Evolutionary conservation across 2,113 vertebrate genomes (phyloP).

Genomic region (Arvicanthis niloticus): DNA sequence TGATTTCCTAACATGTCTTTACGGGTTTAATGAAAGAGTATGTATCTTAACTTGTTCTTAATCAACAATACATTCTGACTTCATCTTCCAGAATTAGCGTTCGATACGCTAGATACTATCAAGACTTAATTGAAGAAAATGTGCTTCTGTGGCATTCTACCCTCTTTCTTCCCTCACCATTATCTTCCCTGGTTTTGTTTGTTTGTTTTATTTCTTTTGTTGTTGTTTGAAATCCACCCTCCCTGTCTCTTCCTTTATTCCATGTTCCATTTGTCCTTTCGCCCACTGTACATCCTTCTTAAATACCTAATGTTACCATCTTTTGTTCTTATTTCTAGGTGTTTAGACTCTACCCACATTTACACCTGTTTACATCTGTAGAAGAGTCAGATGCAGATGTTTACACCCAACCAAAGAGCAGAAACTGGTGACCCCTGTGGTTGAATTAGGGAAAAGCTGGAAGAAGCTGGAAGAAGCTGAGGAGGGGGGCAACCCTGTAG

Average conservation of each 20-base stretch:
- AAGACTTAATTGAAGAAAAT: neutral
- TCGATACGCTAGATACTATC: neutral
- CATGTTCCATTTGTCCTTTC: neutral
- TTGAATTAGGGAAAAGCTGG: too few species aligned
- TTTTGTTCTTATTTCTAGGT: neutral
- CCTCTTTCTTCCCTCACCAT: too few species aligned
- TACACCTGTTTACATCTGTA: neutral
- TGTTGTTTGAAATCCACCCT: neutral
- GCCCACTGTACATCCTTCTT: neutral
- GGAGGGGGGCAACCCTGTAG: too few species aligned
- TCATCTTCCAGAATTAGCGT: neutral
- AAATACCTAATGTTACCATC: neutral
- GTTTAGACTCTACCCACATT: neutral
- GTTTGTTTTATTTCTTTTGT: too few species aligned
- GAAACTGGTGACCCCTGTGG: too few species aligned
- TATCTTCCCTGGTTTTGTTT: too few species aligned
- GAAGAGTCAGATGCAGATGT: neutral
- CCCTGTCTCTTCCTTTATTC: neutral
- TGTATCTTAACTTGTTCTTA: conserved; percentile 26
- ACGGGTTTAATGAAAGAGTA: neutral
- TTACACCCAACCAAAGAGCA: too few species aligned
- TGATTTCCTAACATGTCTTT: neutral
- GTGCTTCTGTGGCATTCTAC: neutral
- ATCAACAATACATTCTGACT: conserved; percentile 45
- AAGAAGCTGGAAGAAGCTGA: too few species aligned